These are phyloP conservation scores for Apomyelois bistriatella DNA, from an alignment of 2,888 invertebrate genomes.

Conservation along the genomic window DNA sequence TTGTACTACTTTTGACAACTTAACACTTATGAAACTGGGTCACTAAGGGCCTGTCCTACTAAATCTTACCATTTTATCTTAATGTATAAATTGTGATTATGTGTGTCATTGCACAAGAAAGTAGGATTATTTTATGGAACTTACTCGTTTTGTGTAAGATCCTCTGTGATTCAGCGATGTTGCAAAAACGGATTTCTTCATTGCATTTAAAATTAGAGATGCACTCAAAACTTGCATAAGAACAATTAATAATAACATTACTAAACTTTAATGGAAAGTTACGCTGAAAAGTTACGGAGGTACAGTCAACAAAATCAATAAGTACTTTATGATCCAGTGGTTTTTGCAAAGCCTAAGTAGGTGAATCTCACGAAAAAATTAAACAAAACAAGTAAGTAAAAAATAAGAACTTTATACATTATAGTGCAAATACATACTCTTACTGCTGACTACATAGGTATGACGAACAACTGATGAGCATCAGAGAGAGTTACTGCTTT, in stretches of 20 bases:
- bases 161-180: background rate
- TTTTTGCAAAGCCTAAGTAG: too few species aligned
- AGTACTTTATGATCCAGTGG: too few species aligned
- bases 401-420: too few species aligned
- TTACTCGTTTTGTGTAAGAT: background rate
- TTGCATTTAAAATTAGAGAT: background rate
- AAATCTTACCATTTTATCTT: conserved; percentile 1
- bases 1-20: background rate
- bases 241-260: background rate
- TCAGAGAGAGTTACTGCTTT: too few species aligned
- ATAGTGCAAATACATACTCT: too few species aligned
- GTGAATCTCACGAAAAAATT: too few species aligned
- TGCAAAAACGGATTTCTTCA: background rate
- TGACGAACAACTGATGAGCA: too few species aligned
- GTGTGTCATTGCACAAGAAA: background rate
- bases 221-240: conserved; percentile 3
- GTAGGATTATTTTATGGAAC: background rate
- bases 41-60: conserved; percentile 4
- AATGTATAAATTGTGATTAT: background rate
- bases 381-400: too few species aligned
- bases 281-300: background rate
- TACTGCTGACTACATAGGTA: too few species aligned
- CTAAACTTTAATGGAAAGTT: background rate
- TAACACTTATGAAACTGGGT: background rate
- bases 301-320: too few species aligned